Evolutionary conservation across 2,888 invertebrate genomes (phyloP), one percentile per base, ranked within the genome.

Genomic region (Andrena minutula): DNA sequence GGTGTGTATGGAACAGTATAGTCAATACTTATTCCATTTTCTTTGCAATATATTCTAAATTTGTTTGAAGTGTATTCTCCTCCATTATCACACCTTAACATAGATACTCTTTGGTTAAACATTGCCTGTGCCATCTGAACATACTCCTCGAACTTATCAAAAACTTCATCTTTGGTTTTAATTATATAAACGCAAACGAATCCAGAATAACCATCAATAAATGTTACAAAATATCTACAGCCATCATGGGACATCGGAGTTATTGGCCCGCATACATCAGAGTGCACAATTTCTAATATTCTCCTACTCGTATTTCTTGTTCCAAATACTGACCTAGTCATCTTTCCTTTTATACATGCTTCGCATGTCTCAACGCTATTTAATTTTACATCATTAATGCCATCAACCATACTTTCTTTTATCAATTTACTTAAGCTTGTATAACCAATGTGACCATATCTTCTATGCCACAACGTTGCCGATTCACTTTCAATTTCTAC

Each of bases 61-160:
- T 66, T 30, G 7, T 28, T 4, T 10, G 66, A 66, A 28, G 47
- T 12, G 1, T 51, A 72, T 26, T 72, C 63, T 12, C 61, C 10
- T 26, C 63, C 61, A 72, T 72, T 72, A n/a, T 72, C 71, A 63
- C 71, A 63, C 10, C 71, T 72, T 1, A 72, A 12, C 26, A 47
- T 23, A 1, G 63, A 49, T 47, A 72, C 63, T 60, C 3, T 61
- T 3, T 30, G n/a, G 5, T 20, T 28, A 61, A 63, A 63, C 28
- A n/a, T 61, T 10, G 51, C 60, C 32, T 72, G 60, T 30, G n/a
- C 61, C 71, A 60, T 61, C 3, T 28, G 23, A 7, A 26, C n/a
- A 47, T 63, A 72, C 30, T 72, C 63, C 30, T 30, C 51, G 32
- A 72, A 72, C 16, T 28, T 47, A 16, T 63, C 30, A 32, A 32